phyloP scores from a whole-genome alignment of 30 jellyfish, hydroid and myxozoan genomes.

The Nemopilema nomurai region DNA sequence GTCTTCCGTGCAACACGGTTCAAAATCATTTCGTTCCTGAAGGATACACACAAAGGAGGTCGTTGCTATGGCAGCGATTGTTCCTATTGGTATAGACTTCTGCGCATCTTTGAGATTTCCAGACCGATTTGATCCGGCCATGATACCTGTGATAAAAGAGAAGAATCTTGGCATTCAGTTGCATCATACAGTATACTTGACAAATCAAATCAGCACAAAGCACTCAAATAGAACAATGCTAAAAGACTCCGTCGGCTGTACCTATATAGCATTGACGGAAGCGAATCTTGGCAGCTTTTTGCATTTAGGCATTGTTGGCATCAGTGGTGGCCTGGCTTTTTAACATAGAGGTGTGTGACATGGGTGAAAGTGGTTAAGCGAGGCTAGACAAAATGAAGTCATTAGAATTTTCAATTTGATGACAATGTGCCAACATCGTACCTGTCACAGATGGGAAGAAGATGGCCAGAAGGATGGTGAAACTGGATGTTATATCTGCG shows the following conservation, averaged over 20 bases:
- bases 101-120: constrained; percentile 95
- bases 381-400: no score
- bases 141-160: constrained; percentile 63
- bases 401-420: no score
- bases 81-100: constrained; percentile 90
- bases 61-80: constrained; percentile 91
- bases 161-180: not conserved
- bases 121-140: constrained; percentile 99
- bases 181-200: not conserved
- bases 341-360: no score
- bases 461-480: constrained; percentile 84
- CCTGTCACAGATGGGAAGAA: constrained; percentile 97
- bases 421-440: no score
- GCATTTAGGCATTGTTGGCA: no score
- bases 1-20: not conserved
- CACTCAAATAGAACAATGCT: no score
- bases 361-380: no score
- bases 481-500: constrained; percentile 92
- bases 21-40: constrained; percentile 1
- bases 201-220: not conserved
- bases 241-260: no score
- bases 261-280: no score
- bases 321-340: no score
- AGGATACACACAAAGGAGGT: constrained; percentile 95
- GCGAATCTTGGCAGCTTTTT: no score